phyloP scores from a whole-genome alignment of 1,140 invertebrate genomes.

The Cecropterus lyciades region DNA sequence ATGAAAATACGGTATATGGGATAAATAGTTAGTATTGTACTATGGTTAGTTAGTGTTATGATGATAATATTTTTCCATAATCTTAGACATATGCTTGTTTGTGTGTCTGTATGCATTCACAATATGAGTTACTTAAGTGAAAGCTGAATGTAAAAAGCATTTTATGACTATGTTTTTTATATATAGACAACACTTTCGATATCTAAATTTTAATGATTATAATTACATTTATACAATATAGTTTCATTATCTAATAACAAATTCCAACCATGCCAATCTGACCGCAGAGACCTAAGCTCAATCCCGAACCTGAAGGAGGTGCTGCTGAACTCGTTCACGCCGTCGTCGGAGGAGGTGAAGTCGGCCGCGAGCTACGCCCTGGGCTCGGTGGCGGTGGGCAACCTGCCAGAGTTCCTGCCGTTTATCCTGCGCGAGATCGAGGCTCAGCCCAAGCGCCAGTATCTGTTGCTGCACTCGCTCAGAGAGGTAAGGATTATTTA shows the following conservation, averaged over 20 bases:
- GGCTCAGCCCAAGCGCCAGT: conserved; percentile 96
- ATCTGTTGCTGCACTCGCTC: conserved; percentile 97
- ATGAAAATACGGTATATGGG: too few species aligned
- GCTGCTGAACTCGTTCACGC: conserved; percentile 91
- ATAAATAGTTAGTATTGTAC: too few species aligned
- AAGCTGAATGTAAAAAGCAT: too few species aligned
- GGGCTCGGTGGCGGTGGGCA: conserved; percentile 97
- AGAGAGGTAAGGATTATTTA: conserved; percentile 99
- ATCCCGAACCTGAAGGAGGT: conserved; percentile 90
- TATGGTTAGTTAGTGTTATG: too few species aligned
- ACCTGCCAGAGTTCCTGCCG: conserved; percentile 96
- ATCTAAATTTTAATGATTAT: too few species aligned
- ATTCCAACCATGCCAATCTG: background rate
- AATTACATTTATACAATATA: too few species aligned
- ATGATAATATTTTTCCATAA: too few species aligned
- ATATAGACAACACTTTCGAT: too few species aligned
- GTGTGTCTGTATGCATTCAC: too few species aligned
- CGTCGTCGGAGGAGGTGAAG: conserved; percentile 94
- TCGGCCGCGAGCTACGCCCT: conserved; percentile 98
- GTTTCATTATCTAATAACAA: background rate
- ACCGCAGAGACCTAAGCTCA: conserved; percentile 91
- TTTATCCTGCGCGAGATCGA: conserved; percentile 98
- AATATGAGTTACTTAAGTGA: too few species aligned
- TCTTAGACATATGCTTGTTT: too few species aligned
- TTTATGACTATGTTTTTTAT: too few species aligned